Evolutionary conservation across 2,888 invertebrate genomes (phyloP).

Genomic region (Trichacis sp.): DNA sequence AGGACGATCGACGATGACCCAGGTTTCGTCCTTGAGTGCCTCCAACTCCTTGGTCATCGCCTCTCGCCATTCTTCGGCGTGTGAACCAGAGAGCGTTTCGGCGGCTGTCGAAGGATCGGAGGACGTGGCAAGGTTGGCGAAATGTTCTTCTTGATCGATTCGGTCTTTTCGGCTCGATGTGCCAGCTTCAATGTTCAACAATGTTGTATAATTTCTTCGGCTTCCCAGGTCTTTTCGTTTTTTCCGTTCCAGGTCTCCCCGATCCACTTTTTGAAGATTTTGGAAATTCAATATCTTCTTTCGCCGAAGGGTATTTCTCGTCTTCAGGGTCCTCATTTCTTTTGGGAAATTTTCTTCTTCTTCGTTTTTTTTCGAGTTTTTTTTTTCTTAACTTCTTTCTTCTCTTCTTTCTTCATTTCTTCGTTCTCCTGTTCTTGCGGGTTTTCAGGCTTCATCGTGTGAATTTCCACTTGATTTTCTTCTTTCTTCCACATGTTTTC

Average conservation of each 20-base stretch:
- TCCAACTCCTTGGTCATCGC: conserved; percentile 20
- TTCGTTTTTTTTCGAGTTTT: too few species aligned
- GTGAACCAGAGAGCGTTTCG: background rate
- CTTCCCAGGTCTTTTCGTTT: conserved; percentile 16
- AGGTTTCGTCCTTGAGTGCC: conserved; percentile 14
- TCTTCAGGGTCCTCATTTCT: too few species aligned
- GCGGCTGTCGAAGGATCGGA: background rate
- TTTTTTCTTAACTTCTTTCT: too few species aligned
- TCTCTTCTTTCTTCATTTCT: too few species aligned
- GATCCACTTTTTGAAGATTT: conserved; percentile 12
- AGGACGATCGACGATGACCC: conserved; percentile 22
- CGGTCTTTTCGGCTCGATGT: conserved; percentile 2
- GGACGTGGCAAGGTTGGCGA: conserved; percentile 4
- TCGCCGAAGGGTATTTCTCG: too few species aligned
- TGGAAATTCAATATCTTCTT: too few species aligned
- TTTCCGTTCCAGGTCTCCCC: conserved; percentile 15
- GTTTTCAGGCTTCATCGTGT: too few species aligned
- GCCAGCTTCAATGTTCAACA: too few species aligned
- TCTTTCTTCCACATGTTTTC: too few species aligned
- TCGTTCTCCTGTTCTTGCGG: too few species aligned
- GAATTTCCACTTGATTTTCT: too few species aligned
- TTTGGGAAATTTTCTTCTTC: too few species aligned
- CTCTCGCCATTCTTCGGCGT: conserved; percentile 14
- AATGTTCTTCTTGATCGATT: background rate
- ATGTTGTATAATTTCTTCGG: conserved; percentile 3